Evolutionary conservation across 1,140 invertebrate genomes (phyloP).

Genomic region (Drosophila kurseongensis): DNA sequence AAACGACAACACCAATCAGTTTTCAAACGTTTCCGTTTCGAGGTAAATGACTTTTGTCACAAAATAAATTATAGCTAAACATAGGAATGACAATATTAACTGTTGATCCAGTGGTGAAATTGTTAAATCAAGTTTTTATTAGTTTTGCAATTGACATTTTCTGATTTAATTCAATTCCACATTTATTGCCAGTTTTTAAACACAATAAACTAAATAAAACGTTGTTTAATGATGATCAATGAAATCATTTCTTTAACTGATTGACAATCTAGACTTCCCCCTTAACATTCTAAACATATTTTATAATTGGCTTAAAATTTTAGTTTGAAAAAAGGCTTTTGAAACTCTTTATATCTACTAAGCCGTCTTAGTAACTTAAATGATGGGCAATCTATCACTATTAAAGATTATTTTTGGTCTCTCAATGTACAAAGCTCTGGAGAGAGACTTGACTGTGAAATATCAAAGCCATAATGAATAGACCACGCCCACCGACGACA

Average conservation of each 20-base stretch:
- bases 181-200: no score
- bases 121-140: neutral
- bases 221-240: no score
- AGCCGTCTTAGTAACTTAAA: neutral
- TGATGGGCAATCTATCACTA: conserved; percentile 5
- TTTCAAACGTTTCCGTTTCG: conserved; percentile 52
- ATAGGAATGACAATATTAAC: neutral
- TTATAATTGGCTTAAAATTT: no score
- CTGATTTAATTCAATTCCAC: no score
- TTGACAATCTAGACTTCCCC: no score
- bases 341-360: neutral
- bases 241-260: no score
- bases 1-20: conserved; percentile 32
- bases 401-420: neutral
- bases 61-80: conserved; percentile 28
- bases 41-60: conserved; percentile 40
- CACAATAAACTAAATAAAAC: no score
- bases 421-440: neutral
- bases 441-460: conserved; percentile 40
- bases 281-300: no score
- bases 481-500: conserved; percentile 24
- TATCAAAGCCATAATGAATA: conserved; percentile 65
- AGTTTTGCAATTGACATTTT: neutral
- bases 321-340: no score
- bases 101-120: neutral